A percentile compares a stretch with the other conserved stretches of the same genome.
Conservation (phyloP, 1,140 invertebrate genomes). For the Panagrolaimus sp. region DNA sequence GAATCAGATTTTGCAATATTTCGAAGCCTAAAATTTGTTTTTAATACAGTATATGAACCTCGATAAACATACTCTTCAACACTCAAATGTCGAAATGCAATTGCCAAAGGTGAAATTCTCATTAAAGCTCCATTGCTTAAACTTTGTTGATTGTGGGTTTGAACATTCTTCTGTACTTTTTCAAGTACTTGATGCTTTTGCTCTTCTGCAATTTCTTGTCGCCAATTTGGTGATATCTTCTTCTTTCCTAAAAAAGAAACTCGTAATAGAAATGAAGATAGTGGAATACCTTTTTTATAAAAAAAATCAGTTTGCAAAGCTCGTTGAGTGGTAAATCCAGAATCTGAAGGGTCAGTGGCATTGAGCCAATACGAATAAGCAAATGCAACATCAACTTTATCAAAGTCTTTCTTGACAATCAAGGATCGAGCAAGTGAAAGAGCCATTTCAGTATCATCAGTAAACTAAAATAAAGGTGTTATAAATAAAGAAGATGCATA, state of each 20-base stretch:
- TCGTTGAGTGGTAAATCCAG: too few relatives aligned
- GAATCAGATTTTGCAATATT: slow-evolving; percentile 6
- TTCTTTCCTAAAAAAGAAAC: slow-evolving; percentile 23
- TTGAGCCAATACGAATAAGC: too few relatives aligned
- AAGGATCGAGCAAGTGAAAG: too few relatives aligned
- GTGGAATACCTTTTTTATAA: too few relatives aligned
- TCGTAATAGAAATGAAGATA: too few relatives aligned
- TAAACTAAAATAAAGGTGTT: neutral
- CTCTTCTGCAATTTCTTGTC: too few relatives aligned
- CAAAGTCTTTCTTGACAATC: too few relatives aligned
- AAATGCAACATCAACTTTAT: too few relatives aligned
- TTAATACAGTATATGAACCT: too few relatives aligned
- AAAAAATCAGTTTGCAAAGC: too few relatives aligned
- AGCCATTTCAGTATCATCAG: too few relatives aligned
- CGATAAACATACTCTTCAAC: slow-evolving; percentile 12
- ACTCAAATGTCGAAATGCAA: slow-evolving; percentile 21
- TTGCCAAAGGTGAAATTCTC: slow-evolving; percentile 18
- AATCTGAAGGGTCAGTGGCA: too few relatives aligned
- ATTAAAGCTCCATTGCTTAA: slow-evolving; percentile 17
- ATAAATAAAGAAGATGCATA: neutral
- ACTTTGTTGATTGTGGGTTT: neutral
- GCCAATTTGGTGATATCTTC: slow-evolving; percentile 16
- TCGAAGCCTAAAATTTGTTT: neutral
- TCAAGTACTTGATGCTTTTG: slow-evolving; percentile 17
- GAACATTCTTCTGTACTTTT: slow-evolving; percentile 21